Base-by-base conservation (phyloP, 2,888 invertebrate species). In the Gerris lacustris region DNA sequence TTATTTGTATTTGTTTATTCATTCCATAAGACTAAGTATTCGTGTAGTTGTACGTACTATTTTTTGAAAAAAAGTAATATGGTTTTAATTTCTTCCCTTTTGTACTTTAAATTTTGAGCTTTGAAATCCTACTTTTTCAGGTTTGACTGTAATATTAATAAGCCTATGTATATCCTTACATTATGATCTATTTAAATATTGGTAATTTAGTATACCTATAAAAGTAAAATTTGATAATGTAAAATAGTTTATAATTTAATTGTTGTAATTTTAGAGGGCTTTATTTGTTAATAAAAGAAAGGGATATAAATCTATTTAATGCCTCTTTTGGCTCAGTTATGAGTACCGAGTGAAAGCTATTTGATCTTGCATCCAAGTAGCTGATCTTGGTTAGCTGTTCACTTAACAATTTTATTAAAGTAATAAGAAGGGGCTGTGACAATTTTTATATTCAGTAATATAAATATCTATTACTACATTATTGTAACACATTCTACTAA, bases 381-480 rank as follows among this genome's bases (percentile, higher is more conserved):
- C 55, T 55, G 2, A 11, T 55, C 15, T 55, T 5, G 11, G 9
- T 11, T 55, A 55, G 55, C 55, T 55, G 55, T 55, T 55, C 55
- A 55, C 55, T 55, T 55, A 55, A 55, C 55, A 55, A 55, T 55
- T 55, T 55, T 55, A 55, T 55, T 55, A 55, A 15, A 55, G 15
- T 55, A 55, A 55, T 55, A 11, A 11, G 9, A 55, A 55, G 55
- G 55, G 55, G 55, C 55, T 55, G 55, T 55, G 55, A 55, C 55
- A 55, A 55, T 55, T 55, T 55, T 55, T 55, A 55, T 55, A 55
- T 55, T 55, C 55, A 11, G 11, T 55, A 55, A 55, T 55, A 55
- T 55, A 55, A 55, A 55, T 55, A 55, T 55, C 15, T 15, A 55
- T 55, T 55, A 55, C 15, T 11, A 55, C 9, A 55, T 55, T 11